Percentiles rank a stretch among this genome's conserved stretches.
Evolutionary conservation across 2,888 invertebrate species (phyloP).

Genomic region (Aproaerema taeniolella): DNA sequence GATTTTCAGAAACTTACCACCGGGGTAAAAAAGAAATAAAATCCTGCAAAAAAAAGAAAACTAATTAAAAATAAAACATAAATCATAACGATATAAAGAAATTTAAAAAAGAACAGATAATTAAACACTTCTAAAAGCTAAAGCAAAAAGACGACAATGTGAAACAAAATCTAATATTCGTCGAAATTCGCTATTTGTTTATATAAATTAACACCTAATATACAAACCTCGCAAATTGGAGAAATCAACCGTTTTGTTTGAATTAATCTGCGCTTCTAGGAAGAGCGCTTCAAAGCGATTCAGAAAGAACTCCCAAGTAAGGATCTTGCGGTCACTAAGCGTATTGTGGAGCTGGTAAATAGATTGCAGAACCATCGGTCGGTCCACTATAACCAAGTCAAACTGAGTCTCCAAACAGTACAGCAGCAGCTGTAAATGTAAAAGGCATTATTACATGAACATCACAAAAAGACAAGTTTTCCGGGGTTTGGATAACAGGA

Average conservation of each 20-base stretch:
- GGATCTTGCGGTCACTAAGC: conserved; percentile 90
- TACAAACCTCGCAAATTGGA: conserved; percentile 87
- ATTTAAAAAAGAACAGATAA: neutral
- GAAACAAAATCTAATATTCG: too few relatives aligned
- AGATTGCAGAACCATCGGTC: conserved; percentile 97
- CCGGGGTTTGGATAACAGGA: too few relatives aligned
- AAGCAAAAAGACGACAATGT: neutral
- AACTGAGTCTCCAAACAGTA: conserved; percentile 98
- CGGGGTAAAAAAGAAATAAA: too few relatives aligned
- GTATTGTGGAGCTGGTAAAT: conserved; percentile 96
- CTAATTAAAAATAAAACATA: conserved; percentile 3
- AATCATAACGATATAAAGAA: neutral
- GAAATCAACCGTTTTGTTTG: conserved; percentile 91
- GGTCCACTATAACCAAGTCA: conserved; percentile 96
- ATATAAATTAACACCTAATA: too few relatives aligned
- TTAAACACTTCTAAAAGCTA: neutral
- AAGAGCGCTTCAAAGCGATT: conserved; percentile 95
- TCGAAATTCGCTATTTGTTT: too few relatives aligned
- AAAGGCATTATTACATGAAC: neutral
- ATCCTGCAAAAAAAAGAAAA: conserved; percentile 1
- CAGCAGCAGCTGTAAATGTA: conserved; percentile 82
- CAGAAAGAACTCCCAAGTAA: conserved; percentile 98
- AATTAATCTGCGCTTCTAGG: conserved; percentile 95
- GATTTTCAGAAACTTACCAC: neutral
- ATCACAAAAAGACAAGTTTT: too few relatives aligned